phyloP scores from a whole-genome alignment of 2,113 vertebrate genomes.

The Tylochromis polylepis region DNA sequence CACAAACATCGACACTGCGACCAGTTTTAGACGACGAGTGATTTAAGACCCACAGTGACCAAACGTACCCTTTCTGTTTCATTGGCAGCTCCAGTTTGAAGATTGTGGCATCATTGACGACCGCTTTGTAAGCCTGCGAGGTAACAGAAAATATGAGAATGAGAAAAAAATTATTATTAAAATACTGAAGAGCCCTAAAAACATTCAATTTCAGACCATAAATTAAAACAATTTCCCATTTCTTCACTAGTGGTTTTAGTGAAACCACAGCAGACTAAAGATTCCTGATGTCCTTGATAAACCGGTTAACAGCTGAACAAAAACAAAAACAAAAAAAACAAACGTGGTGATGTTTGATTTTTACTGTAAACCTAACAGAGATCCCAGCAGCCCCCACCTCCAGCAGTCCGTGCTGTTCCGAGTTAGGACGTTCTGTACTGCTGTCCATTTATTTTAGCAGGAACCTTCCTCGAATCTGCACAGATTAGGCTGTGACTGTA shows the following conservation, averaged over 20 bases:
- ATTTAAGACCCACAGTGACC: background rate
- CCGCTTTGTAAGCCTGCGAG: slow-evolving; percentile 90
- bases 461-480: background rate
- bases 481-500: background rate
- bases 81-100: slow-evolving; percentile 96
- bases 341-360: background rate
- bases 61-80: slow-evolving; percentile 93
- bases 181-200: background rate
- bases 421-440: background rate
- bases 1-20: rapidly evolving
- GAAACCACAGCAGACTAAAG: background rate
- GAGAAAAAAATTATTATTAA: background rate
- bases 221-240: rapidly evolving
- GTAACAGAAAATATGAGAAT: background rate
- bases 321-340: background rate
- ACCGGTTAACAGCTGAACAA: background rate
- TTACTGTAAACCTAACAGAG: background rate
- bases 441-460: background rate
- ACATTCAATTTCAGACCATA: background rate
- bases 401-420: background rate
- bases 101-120: slow-evolving; percentile 97
- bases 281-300: background rate
- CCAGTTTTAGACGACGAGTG: rapidly evolving
- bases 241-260: background rate
- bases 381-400: background rate